These are phyloP conservation scores for Thamnophis elegans DNA, from an alignment of 2,797 vertebrate species.

Conservation along the genomic window DNA sequence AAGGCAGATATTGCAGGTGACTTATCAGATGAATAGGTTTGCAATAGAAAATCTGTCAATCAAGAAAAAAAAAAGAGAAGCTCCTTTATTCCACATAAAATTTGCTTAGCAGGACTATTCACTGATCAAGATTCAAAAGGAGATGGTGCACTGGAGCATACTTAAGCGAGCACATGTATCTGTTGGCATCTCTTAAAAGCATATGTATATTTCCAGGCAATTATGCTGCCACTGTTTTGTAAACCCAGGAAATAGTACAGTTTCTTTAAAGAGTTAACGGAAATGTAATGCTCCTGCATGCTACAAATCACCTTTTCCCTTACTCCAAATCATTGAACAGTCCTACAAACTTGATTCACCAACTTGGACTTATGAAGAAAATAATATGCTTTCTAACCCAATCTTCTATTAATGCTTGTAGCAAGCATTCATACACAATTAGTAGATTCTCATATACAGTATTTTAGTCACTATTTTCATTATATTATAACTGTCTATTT, in stretches of 20 bases:
- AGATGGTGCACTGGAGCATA: neutral
- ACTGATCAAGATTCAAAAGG: neutral
- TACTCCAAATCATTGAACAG: neutral
- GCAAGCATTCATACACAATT: constrained; percentile 1
- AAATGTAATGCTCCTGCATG: neutral
- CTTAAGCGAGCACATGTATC: neutral
- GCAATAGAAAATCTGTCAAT: constrained; percentile 34
- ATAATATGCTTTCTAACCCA: neutral
- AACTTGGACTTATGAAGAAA: neutral
- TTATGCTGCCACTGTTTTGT: neutral
- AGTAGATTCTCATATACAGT: neutral
- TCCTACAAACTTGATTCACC: neutral
- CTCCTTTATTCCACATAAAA: constrained; percentile 30
- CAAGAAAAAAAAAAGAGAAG: constrained; percentile 37
- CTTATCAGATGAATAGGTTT: constrained; percentile 51
- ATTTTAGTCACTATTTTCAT: neutral
- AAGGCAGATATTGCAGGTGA: constrained; percentile 61
- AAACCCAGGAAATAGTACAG: neutral
- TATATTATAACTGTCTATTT: constrained; percentile 17
- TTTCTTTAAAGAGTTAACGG: neutral
- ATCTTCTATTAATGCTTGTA: neutral
- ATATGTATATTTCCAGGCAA: neutral
- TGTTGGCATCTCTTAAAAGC: neutral
- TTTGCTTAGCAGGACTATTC: neutral
- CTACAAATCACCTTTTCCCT: neutral